A percentile compares a stretch with the other conserved stretches of the same genome.
Evolutionary conservation across 2,113 vertebrate species (phyloP).

Genomic region (Platichthys flesus): DNA sequence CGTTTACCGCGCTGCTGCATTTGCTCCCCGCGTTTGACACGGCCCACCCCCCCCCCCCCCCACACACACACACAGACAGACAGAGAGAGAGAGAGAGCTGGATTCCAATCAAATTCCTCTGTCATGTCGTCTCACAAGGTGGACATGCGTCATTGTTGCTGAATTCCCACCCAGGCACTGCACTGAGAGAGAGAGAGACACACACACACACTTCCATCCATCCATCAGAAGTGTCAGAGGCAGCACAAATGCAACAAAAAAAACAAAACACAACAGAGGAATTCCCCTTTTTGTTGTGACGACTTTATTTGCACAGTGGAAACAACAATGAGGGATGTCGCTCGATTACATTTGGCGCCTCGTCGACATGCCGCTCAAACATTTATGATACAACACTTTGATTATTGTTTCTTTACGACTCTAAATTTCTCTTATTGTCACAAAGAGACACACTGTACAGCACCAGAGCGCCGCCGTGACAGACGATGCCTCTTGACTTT

Average conservation of each 20-base stretch:
- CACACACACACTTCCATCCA: slow-evolving; percentile 23
- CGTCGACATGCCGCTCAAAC: slow-evolving; percentile 56
- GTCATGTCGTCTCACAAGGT: slow-evolving; percentile 70
- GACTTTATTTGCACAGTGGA: slow-evolving; percentile 73
- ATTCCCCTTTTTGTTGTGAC: slow-evolving; percentile 58
- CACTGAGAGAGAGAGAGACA: background rate
- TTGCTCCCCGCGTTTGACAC: slow-evolving; percentile 34
- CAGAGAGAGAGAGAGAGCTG: background rate
- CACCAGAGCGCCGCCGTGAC: slow-evolving; percentile 9
- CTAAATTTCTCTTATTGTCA: slow-evolving; percentile 40
- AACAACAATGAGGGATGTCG: slow-evolving; percentile 51
- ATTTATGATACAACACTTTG: slow-evolving; percentile 56
- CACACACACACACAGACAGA: slow-evolving; percentile 16
- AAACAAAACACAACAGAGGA: slow-evolving; percentile 61
- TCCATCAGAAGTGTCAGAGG: slow-evolving; percentile 71
- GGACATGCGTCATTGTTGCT: slow-evolving; percentile 70
- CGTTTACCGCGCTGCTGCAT: slow-evolving; percentile 30
- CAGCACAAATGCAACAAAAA: slow-evolving; percentile 63
- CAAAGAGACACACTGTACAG: background rate
- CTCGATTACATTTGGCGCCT: slow-evolving; percentile 37
- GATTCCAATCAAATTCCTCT: slow-evolving; percentile 74
- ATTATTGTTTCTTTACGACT: slow-evolving; percentile 49
- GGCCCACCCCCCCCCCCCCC: slow-evolving; percentile 5
- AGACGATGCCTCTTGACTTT: slow-evolving; percentile 30
- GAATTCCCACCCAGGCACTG: slow-evolving; percentile 71